Base-by-base conservation (phyloP, 2,888 invertebrate genomes). In the Alloscopus bannaensis region DNA sequence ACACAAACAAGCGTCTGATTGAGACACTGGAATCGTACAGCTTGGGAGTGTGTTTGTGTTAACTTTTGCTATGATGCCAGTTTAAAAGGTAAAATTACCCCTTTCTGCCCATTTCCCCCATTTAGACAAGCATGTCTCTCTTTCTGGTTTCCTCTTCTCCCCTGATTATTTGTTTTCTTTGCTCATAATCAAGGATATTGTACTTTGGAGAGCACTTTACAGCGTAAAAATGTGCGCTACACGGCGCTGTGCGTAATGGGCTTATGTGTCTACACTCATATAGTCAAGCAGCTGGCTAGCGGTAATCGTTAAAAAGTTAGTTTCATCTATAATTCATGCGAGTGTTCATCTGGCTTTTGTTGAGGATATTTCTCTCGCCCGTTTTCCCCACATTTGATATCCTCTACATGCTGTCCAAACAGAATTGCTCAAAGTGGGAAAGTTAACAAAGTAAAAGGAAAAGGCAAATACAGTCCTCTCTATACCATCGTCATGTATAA, bases 291-390 rank as follows among this genome's bases (percentile, higher is more conserved):
- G 28, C 31, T 31, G 29, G 28, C 29, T 24, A 26, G 22, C 1
- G 4, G 55, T 20, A 55, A 55, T 55, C 26, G 20, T 16, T 24
- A 28, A 8, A 29, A n/a, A 47, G 45, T 65, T 28, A 8, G 0
- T 18, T n/a, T 28, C 64, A 65, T 65, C 18, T 65, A 65, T 65
- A 65, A 65, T 65, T 65, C 47, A 65, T 47, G 26, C 16, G 20
- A 18, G 47, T 47, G 47, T 47, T 47, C 47, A 47, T 47, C 47
- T 47, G 47, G 47, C 36, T 47, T 47, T 47, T 47, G 47, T n/a
- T 47, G n/a, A 36, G 13, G n/a, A n/a, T n/a, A n/a, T n/a, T n/a
- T n/a, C n/a, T n/a, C 36, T 36, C 18, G 11, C 18, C 47, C n/a
- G 18, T 47, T 47, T n/a, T 47, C 11, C n/a, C 4, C 47, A 36